Evolutionary conservation across 2,113 vertebrate species (phyloP).

Genomic region (Corvus moneduloides): DNA sequence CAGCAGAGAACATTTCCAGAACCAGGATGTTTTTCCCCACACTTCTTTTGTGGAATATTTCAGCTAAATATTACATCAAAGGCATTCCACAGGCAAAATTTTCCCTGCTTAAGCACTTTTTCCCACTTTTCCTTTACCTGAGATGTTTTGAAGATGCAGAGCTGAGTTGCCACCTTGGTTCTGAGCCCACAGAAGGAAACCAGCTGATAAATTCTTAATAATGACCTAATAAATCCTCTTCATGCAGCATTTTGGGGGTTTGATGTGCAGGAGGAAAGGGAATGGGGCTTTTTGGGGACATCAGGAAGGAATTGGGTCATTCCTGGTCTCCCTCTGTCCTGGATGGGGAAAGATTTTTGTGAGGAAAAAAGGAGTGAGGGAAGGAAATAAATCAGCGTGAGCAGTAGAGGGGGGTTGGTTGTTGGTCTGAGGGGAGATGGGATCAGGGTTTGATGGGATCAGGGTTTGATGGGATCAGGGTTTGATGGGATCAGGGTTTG

Average conservation of each 20-base stretch:
- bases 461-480: neutral
- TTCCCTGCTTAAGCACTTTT: neutral
- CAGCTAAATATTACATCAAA: constrained; percentile 10
- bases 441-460: rapidly evolving
- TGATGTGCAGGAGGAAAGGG: neutral
- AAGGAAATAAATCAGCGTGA: neutral
- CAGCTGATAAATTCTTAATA: neutral
- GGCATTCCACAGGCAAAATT: neutral
- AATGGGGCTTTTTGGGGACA: neutral
- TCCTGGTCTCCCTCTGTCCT: neutral
- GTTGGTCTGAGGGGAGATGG: neutral
- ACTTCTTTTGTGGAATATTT: neutral
- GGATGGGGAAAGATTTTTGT: neutral
- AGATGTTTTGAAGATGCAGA: neutral
- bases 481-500: too few species aligned
- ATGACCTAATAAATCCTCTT: neutral
- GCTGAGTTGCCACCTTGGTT: neutral
- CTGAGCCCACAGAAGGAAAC: neutral
- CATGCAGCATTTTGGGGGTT: neutral
- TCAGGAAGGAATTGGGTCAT: neutral
- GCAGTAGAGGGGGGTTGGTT: neutral
- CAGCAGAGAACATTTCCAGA: neutral
- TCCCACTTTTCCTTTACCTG: neutral
- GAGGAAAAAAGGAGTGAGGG: neutral
- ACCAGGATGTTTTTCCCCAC: neutral